Conservation (phyloP, 2,113 vertebrate species). For the Chiloscyllium plagiosum region DNA sequence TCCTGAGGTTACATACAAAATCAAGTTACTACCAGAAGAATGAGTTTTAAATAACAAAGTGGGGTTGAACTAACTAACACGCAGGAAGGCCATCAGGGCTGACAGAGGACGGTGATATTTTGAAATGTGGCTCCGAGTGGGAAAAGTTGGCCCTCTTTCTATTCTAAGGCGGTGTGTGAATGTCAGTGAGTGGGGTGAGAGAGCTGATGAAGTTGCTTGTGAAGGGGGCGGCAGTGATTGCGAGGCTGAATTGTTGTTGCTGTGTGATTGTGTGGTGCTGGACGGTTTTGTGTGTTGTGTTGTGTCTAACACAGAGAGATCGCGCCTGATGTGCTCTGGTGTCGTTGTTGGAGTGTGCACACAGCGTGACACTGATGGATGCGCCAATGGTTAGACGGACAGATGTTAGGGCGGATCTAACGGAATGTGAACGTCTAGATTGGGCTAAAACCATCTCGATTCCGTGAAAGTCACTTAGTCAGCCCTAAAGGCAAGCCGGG, state of each 20-base stretch:
- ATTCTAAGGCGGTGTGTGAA: background rate
- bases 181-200: background rate
- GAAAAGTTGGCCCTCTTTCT: background rate
- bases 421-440: slow-evolving; percentile 53
- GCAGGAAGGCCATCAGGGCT: background rate
- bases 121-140: background rate
- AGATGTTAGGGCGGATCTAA: slow-evolving; percentile 96
- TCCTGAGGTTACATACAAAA: background rate
- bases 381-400: slow-evolving; percentile 88
- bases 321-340: slow-evolving; percentile 40
- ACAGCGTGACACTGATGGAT: slow-evolving; percentile 86
- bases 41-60: background rate
- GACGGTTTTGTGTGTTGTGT: slow-evolving; percentile 39
- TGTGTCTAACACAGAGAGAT: slow-evolving; percentile 45
- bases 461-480: slow-evolving; percentile 50
- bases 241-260: slow-evolving; percentile 12
- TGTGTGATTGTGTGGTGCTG: slow-evolving; percentile 4
- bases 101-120: background rate
- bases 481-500: slow-evolving; percentile 42
- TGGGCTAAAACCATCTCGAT: slow-evolving; percentile 58
- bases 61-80: background rate
- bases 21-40: background rate
- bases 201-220: slow-evolving; percentile 26
- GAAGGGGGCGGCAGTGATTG: slow-evolving; percentile 26
- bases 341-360: slow-evolving; percentile 59